phyloP scores from a whole-genome alignment of 2,797 vertebrate species.

The Manis pentadactyla region DNA sequence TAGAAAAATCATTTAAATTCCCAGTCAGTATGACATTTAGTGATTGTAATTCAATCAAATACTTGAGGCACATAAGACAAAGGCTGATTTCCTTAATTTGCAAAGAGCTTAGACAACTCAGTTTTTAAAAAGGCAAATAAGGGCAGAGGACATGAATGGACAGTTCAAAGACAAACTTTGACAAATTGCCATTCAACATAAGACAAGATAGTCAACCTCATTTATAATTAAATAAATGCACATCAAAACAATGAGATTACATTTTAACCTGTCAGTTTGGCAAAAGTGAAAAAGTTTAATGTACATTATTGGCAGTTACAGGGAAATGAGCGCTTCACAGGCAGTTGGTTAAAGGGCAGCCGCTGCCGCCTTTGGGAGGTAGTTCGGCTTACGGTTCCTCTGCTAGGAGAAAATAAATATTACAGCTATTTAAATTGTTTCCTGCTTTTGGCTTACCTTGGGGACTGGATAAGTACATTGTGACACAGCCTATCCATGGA shows the following conservation, averaged over 20 bases:
- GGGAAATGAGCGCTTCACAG: neutral
- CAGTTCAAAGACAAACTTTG: neutral
- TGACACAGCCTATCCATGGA: neutral
- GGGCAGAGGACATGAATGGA: slow-evolving; percentile 47
- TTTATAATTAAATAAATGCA: neutral
- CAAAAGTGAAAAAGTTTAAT: neutral
- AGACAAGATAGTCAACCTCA: neutral
- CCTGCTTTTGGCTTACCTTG: neutral
- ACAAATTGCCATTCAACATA: neutral
- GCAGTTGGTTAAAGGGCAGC: neutral
- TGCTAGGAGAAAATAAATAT: neutral
- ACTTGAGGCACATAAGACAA: slow-evolving; percentile 58
- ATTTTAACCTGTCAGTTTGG: neutral
- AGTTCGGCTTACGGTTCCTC: neutral
- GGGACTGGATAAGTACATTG: neutral
- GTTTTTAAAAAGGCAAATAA: slow-evolving; percentile 33
- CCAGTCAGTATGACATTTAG: slow-evolving; percentile 62
- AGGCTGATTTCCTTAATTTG: slow-evolving; percentile 77
- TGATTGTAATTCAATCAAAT: slow-evolving; percentile 68
- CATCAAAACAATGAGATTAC: neutral
- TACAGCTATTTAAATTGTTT: neutral
- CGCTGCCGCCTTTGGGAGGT: neutral
- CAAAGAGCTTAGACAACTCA: slow-evolving; percentile 63
- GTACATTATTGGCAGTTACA: neutral
- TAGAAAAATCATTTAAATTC: slow-evolving; percentile 72